These are phyloP conservation scores for Isoperla grammatica DNA, from an alignment of 2,888 invertebrate species.

Conservation along the genomic window DNA sequence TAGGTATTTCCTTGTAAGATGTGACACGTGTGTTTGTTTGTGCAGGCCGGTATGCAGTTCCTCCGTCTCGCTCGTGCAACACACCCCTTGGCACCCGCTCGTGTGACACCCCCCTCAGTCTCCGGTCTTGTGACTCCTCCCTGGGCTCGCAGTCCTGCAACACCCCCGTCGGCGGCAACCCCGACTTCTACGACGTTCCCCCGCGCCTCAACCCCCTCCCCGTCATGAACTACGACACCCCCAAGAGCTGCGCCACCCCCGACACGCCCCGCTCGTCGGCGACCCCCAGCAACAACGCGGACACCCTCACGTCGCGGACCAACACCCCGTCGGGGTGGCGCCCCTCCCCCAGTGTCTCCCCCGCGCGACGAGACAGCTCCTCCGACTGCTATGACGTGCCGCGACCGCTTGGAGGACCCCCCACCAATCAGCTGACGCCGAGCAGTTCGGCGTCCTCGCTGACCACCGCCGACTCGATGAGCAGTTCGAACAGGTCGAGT, in stretches of 20 bases:
- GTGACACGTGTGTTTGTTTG: not conserved
- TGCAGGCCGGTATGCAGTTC: constrained; percentile 37
- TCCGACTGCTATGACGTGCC: constrained; percentile 55
- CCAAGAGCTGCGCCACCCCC: constrained; percentile 51
- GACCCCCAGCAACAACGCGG: constrained; percentile 6
- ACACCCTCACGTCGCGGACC: constrained; percentile 4
- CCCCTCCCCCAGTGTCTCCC: constrained; percentile 36
- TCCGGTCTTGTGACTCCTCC: constrained; percentile 52
- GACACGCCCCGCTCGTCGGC: constrained; percentile 14
- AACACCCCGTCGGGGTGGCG: constrained; percentile 41
- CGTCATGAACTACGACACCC: constrained; percentile 48
- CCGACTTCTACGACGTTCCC: constrained; percentile 56
- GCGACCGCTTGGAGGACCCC: constrained; percentile 47
- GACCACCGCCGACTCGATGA: constrained; percentile 54
- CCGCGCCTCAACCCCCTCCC: constrained; percentile 52
- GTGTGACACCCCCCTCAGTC: constrained; percentile 34
- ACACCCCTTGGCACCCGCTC: constrained; percentile 37
- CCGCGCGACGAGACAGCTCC: constrained; percentile 43
- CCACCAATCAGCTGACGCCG: constrained; percentile 52
- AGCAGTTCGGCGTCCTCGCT: constrained; percentile 63
- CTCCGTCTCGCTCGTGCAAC: constrained; percentile 17
- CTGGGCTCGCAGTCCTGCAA: constrained; percentile 49
- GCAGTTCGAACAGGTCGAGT: constrained; percentile 50
- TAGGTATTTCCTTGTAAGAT: too few species aligned
- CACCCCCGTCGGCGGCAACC: constrained; percentile 42